Evolutionary conservation across 1,140 invertebrate genomes (phyloP).

Genomic region (Nasonia vitripennis): DNA sequence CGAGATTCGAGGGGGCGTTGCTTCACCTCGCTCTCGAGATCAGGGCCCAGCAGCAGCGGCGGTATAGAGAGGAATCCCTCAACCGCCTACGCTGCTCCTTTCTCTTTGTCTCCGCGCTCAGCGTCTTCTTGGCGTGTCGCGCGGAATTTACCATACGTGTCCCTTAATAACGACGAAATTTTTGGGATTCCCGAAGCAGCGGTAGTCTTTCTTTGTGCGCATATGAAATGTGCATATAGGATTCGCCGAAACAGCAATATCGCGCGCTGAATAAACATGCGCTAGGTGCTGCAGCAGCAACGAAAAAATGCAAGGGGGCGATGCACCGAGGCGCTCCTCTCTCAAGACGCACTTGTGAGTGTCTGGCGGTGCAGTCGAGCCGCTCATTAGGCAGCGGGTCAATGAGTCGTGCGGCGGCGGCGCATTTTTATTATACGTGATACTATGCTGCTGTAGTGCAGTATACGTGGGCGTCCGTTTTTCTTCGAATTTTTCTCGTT

Average conservation of each 20-base stretch:
- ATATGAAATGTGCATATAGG: background rate
- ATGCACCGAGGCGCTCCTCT: background rate
- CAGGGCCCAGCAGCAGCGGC: background rate
- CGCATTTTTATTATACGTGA: slow-evolving; percentile 41
- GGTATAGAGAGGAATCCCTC: background rate
- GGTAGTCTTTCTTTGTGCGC: background rate
- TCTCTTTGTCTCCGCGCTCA: slow-evolving; percentile 27
- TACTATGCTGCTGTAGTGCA: background rate
- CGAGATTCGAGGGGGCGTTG: slow-evolving; percentile 2
- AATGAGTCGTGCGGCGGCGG: slow-evolving; percentile 59
- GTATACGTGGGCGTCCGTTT: background rate
- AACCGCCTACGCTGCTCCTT: slow-evolving; percentile 8
- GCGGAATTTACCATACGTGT: background rate
- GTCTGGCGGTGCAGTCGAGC: slow-evolving; percentile 57
- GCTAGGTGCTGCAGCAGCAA: background rate
- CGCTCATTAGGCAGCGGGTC: slow-evolving; percentile 69
- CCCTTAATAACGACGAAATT: background rate
- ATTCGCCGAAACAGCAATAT: background rate
- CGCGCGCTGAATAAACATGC: background rate
- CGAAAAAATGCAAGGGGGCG: background rate
- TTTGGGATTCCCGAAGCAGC: background rate
- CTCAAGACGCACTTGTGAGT: slow-evolving; percentile 63
- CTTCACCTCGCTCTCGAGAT: background rate
- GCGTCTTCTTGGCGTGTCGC: background rate
- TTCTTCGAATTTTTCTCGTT: background rate